Evolutionary conservation across 2,888 invertebrate species (phyloP).

Genomic region (Willowsia nigromaculata): DNA sequence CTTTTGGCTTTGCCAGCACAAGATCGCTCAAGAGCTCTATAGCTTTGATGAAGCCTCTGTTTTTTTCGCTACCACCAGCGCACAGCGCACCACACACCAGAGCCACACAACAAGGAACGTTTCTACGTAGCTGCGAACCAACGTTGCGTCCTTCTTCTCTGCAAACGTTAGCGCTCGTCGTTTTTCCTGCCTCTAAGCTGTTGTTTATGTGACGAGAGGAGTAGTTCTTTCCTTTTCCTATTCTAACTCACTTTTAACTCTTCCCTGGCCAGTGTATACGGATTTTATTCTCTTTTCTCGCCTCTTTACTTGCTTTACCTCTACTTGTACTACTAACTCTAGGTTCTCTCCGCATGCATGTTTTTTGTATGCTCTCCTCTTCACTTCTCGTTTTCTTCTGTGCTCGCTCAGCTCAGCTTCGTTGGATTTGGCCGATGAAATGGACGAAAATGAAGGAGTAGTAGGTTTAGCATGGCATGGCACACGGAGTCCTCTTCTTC

Average conservation of each 20-base stretch:
- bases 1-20: too few species aligned
- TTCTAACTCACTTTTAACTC: slow-evolving; percentile 26
- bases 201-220: not conserved
- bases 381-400: slow-evolving; percentile 66
- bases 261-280: slow-evolving; percentile 3
- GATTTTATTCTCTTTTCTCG: not conserved
- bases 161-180: too few species aligned
- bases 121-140: too few species aligned
- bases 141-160: too few species aligned
- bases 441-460: not conserved
- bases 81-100: too few species aligned
- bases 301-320: slow-evolving; percentile 12
- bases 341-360: slow-evolving; percentile 60
- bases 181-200: too few species aligned
- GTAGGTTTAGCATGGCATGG: not conserved
- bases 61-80: too few species aligned
- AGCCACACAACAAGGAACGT: too few species aligned
- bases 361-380: slow-evolving; percentile 63
- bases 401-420: slow-evolving; percentile 50
- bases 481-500: slow-evolving; percentile 10
- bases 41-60: too few species aligned
- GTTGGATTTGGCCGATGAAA: slow-evolving; percentile 6
- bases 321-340: not conserved
- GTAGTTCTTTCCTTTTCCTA: not conserved
- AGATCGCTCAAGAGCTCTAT: too few species aligned